Base-by-base conservation (phyloP, 30 jellyfish, hydroid and myxozoan genomes). In the Mastigias papua region DNA sequence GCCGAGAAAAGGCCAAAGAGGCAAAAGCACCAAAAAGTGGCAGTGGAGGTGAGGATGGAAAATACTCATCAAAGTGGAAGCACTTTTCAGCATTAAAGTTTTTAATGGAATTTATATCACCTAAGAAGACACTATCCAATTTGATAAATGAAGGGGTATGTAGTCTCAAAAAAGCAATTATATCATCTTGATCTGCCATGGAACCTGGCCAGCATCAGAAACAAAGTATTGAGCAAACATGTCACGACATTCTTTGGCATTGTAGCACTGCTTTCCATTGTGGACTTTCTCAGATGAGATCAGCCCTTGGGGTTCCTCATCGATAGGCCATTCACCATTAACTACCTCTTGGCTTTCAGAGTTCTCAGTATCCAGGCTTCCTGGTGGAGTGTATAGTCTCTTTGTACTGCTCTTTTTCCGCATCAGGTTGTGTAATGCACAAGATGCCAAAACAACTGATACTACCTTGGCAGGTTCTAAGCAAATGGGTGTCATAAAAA, bases 11-110 rank as follows among this genome's bases (percentile, higher is more conserved):
- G 76, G 34, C 76, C 76, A 65, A 26, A 16, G 76, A 65, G 76
- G 20, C 76, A 65, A 65, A 65, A 65, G 22, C 25, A 26, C 76
- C 76, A 60, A 65, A 65, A 26, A 65, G 76, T 15, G 76, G 37
- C 37, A 65, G 76, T 65, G 76, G 76, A 16, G 34, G 20, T 65
- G 76, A 65, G 76, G 37, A 35, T 65, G 76, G 76, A 65, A 65
- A 65, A 35, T 25, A 65, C 25, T 33, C 37, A 65, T 65, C 33
- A 65, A 65, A 65, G 37, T 60, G 72, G 72, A 60, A 60, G 72
- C 72, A 65, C 11, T 65, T 23, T 35, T 23, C 37, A 16, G 35
- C 76, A 15, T 65, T 65, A 26, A 33, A 65, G 35, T 65, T 16
- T 26, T 16, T 65, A 35, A 26, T 65, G 76, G 76, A 65, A 35